phyloP scores from a whole-genome alignment of 2,113 vertebrate species.

The Apodemus speciosus region DNA sequence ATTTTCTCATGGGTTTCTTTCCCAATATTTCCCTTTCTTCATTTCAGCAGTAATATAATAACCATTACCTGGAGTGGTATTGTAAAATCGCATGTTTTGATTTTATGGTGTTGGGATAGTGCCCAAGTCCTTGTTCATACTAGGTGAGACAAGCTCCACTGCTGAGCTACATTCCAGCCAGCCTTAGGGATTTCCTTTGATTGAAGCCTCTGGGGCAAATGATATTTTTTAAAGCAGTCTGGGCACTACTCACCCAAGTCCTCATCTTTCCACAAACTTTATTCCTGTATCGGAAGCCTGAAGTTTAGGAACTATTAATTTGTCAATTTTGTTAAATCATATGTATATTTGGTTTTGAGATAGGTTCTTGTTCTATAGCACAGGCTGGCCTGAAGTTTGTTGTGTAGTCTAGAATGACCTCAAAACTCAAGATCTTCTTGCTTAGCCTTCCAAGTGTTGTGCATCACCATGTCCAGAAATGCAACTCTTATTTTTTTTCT shows the following conservation, averaged over 20 bases:
- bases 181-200: neutral
- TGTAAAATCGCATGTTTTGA: neutral
- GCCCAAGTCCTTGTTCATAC: neutral
- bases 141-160: neutral
- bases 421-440: neutral
- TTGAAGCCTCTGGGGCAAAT: neutral
- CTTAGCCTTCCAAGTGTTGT: neutral
- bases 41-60: neutral
- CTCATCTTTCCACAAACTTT: conserved; percentile 45
- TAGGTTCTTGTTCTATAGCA: neutral
- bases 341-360: neutral
- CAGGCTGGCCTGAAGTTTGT: neutral
- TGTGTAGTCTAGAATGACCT: neutral
- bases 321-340: neutral
- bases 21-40: conserved; percentile 29
- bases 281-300: neutral
- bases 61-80: neutral
- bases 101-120: neutral
- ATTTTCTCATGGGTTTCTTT: conserved; percentile 23
- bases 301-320: neutral
- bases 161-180: neutral
- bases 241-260: neutral
- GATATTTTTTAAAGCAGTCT: conserved; percentile 29
- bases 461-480: neutral
- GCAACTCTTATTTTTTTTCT: neutral